These are phyloP conservation scores for Hirudinaria manillensis DNA, from an alignment of 2,888 invertebrate species.

Conservation along the genomic window DNA sequence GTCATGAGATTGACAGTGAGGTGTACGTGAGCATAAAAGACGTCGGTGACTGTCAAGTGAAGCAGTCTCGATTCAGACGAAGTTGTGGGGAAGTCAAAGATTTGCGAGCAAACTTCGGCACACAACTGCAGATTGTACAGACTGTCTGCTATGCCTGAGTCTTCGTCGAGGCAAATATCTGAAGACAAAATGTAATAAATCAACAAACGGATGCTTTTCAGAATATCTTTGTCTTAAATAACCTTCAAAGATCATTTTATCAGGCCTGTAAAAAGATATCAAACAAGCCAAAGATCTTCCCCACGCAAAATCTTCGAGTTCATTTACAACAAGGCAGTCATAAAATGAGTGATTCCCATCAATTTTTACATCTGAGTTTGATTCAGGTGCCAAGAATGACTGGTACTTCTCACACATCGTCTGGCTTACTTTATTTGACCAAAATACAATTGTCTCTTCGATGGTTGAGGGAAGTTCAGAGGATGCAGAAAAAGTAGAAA, in stretches of 20 bases:
- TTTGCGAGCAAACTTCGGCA: slow-evolving; percentile 9
- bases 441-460: slow-evolving; percentile 27
- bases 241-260: slow-evolving; percentile 22
- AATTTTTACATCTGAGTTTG: neutral
- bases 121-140: slow-evolving; percentile 30
- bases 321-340: slow-evolving; percentile 2
- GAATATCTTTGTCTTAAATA: neutral
- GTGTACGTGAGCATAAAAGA: slow-evolving; percentile 26
- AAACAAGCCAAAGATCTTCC: slow-evolving; percentile 26
- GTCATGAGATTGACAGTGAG: slow-evolving; percentile 26
- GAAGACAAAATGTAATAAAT: slow-evolving; percentile 13
- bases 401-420: slow-evolving; percentile 21
- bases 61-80: neutral
- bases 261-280: slow-evolving; percentile 29
- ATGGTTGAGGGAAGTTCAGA: slow-evolving; percentile 24
- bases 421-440: slow-evolving; percentile 28
- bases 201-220: neutral
- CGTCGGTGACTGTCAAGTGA: slow-evolving; percentile 24
- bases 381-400: neutral
- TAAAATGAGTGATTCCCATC: neutral
- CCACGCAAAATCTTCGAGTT: slow-evolving; percentile 23
- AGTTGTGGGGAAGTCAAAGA: slow-evolving; percentile 3
- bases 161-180: slow-evolving; percentile 27
- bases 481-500: slow-evolving; percentile 28
- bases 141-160: slow-evolving; percentile 29